Conservation (phyloP, 1,140 invertebrate genomes). For the Psilanteris sp. region DNA sequence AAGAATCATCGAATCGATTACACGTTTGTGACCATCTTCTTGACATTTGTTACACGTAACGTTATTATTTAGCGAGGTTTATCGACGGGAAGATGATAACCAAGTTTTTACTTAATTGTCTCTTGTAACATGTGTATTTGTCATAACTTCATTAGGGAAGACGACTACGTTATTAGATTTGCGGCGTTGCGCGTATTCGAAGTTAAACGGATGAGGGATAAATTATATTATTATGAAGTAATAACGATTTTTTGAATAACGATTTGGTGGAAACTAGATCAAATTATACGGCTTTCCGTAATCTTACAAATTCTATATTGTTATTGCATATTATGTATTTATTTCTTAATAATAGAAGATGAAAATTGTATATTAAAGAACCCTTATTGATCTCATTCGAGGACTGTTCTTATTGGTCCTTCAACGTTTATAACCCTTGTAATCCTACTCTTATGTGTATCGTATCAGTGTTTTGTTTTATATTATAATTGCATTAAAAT, state of each 20-base stretch:
- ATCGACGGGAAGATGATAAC: constrained; percentile 4
- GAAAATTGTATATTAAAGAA: constrained; percentile 71
- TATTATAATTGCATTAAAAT: no score
- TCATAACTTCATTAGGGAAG: constrained; percentile 36
- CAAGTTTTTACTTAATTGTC: constrained; percentile 59
- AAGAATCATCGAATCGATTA: constrained; percentile 49
- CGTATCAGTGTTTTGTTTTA: no score
- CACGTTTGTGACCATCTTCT: constrained; percentile 43
- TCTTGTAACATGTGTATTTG: constrained; percentile 54
- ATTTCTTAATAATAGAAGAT: constrained; percentile 70
- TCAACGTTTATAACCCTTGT: constrained; percentile 6
- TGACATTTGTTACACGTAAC: constrained; percentile 42
- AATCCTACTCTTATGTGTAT: no score
- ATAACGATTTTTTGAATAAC: constrained; percentile 48
- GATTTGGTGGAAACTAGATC: constrained; percentile 55
- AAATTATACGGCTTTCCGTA: constrained; percentile 62
- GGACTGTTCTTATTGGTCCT: constrained; percentile 30
- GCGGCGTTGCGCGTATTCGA: constrained; percentile 42
- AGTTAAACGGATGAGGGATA: constrained; percentile 28
- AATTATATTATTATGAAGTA: constrained; percentile 46
- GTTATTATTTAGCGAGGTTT: constrained; percentile 41
- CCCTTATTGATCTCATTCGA: constrained; percentile 62
- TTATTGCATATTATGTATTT: constrained; percentile 70
- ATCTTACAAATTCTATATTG: constrained; percentile 69
- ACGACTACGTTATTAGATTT: constrained; percentile 46